Percentiles rank a stretch among this genome's conserved stretches.
Conservation (phyloP, 2,113 vertebrate species). For the Sceloporus undulatus region DNA sequence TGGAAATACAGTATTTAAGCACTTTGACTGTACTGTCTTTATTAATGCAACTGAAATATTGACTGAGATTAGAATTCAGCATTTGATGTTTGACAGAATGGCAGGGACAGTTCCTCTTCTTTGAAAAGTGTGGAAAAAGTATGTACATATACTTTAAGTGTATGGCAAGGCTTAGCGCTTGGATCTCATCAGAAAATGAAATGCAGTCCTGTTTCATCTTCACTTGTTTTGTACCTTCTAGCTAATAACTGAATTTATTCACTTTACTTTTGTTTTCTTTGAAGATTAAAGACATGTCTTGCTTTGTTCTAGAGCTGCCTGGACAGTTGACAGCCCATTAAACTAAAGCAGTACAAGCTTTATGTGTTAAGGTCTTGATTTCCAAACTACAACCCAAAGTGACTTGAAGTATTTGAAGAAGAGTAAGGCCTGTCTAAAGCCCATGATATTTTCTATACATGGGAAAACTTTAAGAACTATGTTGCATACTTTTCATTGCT, state of each 20-base stretch:
- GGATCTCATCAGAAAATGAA: slow-evolving; percentile 48
- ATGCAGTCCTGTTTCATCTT: slow-evolving; percentile 51
- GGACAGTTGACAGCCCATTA: slow-evolving; percentile 72
- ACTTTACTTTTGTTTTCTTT: slow-evolving; percentile 66
- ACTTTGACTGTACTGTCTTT: background rate
- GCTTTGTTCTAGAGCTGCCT: slow-evolving; percentile 59
- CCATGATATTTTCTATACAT: slow-evolving; percentile 8
- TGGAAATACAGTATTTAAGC: background rate
- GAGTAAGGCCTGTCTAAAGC: slow-evolving; percentile 40
- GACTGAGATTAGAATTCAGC: background rate
- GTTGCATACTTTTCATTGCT: background rate
- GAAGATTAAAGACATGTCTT: slow-evolving; percentile 73
- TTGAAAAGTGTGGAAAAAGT: background rate
- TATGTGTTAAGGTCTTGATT: slow-evolving; percentile 65
- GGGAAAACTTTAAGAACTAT: background rate
- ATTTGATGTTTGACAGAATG: background rate
- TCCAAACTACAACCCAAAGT: slow-evolving; percentile 60
- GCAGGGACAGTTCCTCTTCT: background rate
- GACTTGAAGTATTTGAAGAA: slow-evolving; percentile 22
- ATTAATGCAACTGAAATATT: background rate
- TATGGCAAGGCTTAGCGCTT: slow-evolving; percentile 32
- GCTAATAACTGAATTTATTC: slow-evolving; percentile 73
- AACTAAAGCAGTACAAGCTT: slow-evolving; percentile 63
- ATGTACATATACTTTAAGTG: slow-evolving; percentile 18
- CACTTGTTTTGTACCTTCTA: slow-evolving; percentile 67